Evolutionary conservation across 2,113 vertebrate species (phyloP), one percentile per base, ranked within the genome.

Genomic region (Mixornis gularis): DNA sequence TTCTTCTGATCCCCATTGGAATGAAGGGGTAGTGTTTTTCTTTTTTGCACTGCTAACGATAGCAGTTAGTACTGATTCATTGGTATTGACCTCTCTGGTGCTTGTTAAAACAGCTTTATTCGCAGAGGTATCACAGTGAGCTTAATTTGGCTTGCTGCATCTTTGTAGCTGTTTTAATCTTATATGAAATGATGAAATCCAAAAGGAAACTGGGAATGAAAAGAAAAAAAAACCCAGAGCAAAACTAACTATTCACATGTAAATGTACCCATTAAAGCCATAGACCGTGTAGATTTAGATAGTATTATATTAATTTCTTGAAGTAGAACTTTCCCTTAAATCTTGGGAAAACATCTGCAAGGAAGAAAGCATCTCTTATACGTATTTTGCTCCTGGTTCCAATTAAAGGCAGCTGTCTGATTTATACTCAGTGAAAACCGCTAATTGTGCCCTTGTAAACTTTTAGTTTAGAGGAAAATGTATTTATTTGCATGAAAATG

Each of bases 351-450:
- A 73, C 56, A 84, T 86, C 52, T 94, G 69, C 73, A 83, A 77
- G 36, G 55, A 52, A 71, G 34, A 51, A 69, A 48, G 15, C 32
- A n/a, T 90, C 74, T 89, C 52, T 87, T 80, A 10, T 1, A 30
- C 0, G 0, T 74, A 44, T 87, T 77, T 87, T 89, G 44, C 53
- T 82, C 29, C 49, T 64, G 17, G 7, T 82, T 94, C 32, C 58
- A 72, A 14, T 71, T 87, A 71, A 41, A 87, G 84, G 41, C 92
- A 95, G 78, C 74, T 95, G 91, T 82, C 84, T 91, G 79, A 71
- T 89, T 90, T 87, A 58, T 62, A 69, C 27, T 49, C 46, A n/a
- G 3, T 60, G 89, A 85, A 89, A 89, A 85, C 52, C 53, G 49
- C 58, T 63, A 76, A 71, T 87, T 78, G 62, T 92, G 81, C 70